Base-by-base conservation (phyloP, 2,113 vertebrate species). In the Chaetodon trifascialis region DNA sequence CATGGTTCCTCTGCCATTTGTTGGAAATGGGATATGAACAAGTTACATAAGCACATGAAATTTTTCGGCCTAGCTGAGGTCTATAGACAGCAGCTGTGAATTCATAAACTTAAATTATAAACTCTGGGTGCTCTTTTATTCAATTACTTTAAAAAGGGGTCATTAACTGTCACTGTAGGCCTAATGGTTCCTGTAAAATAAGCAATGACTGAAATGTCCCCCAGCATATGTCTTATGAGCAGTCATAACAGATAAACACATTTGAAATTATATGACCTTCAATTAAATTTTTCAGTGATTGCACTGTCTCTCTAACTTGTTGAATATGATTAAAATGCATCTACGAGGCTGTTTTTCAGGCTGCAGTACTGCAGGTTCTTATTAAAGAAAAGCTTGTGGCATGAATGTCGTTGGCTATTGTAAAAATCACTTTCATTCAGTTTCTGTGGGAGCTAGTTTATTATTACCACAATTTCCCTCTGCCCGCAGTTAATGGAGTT, bases 401-500 rank as follows among this genome's bases (percentile, higher is more conserved):
- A 52, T 46, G 23, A 83, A 76, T 75, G 42, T 80, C 52, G 86
- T 36, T 69, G 74, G 80, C 63, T 62, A 52, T 68, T 76, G 65
- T 84, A 63, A 84, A 90, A 86, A 91, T 63, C 8, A 0, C 59
- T 75, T 75, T 67, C 21, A 75, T 89, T 87, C 73, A 58, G 54
- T 80, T 90, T 89, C 76, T 70, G 38, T 80, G 55, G 44, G 25
- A 75, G 72, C 62, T 47, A 74, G 36, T 89, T 91, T 84, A 91
- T 91, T 89, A 91, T 73, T 73, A 54, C 73, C 44, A 60, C 79
- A 82, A 62, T 86, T 81, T 86, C 63, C 67, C 58, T 69, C 81
- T 10, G 11, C 69, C 51, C 52, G 10, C 70, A 82, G 84, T 88
- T 91, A 88, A 91, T 93, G 60, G 78, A 90, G 80, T 90, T 89